These are phyloP conservation scores for Calliphora vomitoria DNA, from an alignment of 2,888 invertebrate genomes.

Conservation along the genomic window DNA sequence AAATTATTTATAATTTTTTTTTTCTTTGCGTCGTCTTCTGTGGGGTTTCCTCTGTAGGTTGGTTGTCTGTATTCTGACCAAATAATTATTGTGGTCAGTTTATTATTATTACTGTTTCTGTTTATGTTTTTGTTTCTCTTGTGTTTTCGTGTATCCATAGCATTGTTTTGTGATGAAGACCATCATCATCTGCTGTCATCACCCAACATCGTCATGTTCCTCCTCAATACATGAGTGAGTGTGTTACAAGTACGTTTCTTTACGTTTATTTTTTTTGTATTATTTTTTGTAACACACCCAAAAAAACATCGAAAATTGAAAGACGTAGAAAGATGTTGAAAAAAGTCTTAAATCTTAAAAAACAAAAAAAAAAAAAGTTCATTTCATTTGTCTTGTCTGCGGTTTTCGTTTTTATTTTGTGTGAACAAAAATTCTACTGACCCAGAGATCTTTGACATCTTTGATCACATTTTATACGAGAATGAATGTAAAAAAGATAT, in stretches of 20 bases:
- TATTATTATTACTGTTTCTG: slow-evolving; percentile 8
- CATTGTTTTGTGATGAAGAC: slow-evolving; percentile 54
- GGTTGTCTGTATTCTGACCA: slow-evolving; percentile 11
- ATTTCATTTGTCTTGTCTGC: slow-evolving; percentile 77
- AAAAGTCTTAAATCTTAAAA: slow-evolving; percentile 62
- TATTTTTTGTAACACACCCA: slow-evolving; percentile 60
- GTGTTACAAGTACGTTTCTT: slow-evolving; percentile 34
- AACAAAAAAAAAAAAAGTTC: slow-evolving; percentile 74
- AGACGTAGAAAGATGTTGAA: slow-evolving; percentile 22
- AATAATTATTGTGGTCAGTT: slow-evolving; percentile 63
- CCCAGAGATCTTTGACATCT: slow-evolving; percentile 83
- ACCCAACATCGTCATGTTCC: slow-evolving; percentile 59
- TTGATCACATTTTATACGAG: slow-evolving; percentile 71
- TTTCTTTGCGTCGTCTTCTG: neutral
- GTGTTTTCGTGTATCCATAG: slow-evolving; percentile 28
- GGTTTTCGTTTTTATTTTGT: slow-evolving; percentile 81
- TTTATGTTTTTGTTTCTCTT: slow-evolving; percentile 9
- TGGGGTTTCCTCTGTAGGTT: slow-evolving; percentile 1
- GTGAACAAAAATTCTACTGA: slow-evolving; percentile 83
- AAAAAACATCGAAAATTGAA: slow-evolving; percentile 43
- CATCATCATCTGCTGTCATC: slow-evolving; percentile 68
- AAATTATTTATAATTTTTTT: neutral
- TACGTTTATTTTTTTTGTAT: neutral
- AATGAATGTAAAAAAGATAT: slow-evolving; percentile 46
- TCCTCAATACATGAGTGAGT: slow-evolving; percentile 42